A percentile compares a stretch with the other conserved stretches of the same genome.
Evolutionary conservation across 2,888 invertebrate genomes (phyloP).

Genomic region (Marronus borbonicus): DNA sequence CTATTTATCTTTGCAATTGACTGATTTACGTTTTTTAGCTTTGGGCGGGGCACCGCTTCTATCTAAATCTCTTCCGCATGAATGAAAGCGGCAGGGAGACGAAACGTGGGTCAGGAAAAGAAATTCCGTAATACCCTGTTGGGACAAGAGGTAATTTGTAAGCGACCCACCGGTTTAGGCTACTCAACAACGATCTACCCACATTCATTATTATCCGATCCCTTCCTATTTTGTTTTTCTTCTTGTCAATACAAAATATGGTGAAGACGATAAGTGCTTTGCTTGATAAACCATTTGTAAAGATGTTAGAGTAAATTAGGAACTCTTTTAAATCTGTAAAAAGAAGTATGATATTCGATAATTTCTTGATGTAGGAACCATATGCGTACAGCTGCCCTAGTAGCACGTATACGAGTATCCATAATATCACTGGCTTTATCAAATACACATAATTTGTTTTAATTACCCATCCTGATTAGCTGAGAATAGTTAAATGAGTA

Average conservation of each 20-base stretch:
- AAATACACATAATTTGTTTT: too few species aligned
- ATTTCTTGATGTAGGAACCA: too few species aligned
- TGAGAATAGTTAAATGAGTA: too few species aligned
- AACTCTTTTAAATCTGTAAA: too few species aligned
- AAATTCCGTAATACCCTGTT: slow-evolving; percentile 13
- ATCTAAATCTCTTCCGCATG: slow-evolving; percentile 41
- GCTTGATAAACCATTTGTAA: too few species aligned
- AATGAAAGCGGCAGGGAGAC: slow-evolving; percentile 30
- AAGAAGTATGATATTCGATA: too few species aligned
- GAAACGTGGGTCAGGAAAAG: slow-evolving; percentile 23
- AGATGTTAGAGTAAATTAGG: too few species aligned
- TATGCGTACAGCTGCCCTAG: too few species aligned
- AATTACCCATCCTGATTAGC: too few species aligned
- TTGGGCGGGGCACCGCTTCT: slow-evolving; percentile 27
- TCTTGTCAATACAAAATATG: neutral
- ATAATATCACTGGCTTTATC: too few species aligned
- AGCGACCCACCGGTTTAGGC: slow-evolving; percentile 19
- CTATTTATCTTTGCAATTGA: slow-evolving; percentile 37
- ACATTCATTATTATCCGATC: slow-evolving; percentile 3
- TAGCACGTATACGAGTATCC: too few species aligned
- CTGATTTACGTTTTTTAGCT: slow-evolving; percentile 39
- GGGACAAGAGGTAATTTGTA: slow-evolving; percentile 39
- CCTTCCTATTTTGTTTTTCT: neutral
- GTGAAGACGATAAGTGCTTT: too few species aligned
- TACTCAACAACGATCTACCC: neutral